phyloP scores from a whole-genome alignment of 2,113 vertebrate genomes.

The Vulpes ferrilata region DNA sequence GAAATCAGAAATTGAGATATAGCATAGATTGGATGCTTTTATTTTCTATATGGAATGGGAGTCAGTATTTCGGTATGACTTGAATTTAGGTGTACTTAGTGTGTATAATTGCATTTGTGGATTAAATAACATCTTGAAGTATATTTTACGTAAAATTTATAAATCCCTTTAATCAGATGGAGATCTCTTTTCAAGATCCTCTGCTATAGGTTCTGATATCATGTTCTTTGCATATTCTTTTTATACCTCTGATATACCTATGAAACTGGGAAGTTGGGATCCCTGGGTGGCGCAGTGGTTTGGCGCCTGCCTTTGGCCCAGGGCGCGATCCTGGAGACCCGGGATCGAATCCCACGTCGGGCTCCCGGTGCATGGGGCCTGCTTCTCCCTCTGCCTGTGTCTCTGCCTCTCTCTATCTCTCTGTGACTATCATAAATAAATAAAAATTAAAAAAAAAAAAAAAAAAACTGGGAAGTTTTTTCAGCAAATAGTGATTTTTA shows the following conservation, averaged over 20 bases:
- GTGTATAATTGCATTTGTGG: not conserved
- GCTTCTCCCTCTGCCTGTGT: too few relatives aligned
- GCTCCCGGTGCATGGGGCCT: too few relatives aligned
- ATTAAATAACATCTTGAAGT: not conserved
- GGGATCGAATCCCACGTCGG: too few relatives aligned
- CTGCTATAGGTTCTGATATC: not conserved
- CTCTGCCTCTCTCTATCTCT: too few relatives aligned
- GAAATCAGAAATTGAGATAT: not conserved
- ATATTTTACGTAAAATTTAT: conserved; percentile 28
- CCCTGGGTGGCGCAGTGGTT: too few relatives aligned
- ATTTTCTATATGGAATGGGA: not conserved
- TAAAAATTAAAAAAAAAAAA: too few relatives aligned
- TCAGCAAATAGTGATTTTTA: not conserved
- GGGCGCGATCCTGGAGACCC: too few relatives aligned
- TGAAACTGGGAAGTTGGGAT: not conserved
- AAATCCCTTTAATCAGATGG: not conserved
- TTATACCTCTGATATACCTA: not conserved
- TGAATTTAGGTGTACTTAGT: not conserved
- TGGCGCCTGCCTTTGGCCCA: too few relatives aligned
- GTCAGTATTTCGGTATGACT: not conserved
- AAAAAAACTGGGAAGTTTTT: not conserved
- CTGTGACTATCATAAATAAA: too few relatives aligned
- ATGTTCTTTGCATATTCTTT: not conserved
- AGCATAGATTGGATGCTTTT: not conserved
- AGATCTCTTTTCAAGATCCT: not conserved